Base-by-base conservation (phyloP, 2,797 vertebrate species). In the Loriculus beryllinus region DNA sequence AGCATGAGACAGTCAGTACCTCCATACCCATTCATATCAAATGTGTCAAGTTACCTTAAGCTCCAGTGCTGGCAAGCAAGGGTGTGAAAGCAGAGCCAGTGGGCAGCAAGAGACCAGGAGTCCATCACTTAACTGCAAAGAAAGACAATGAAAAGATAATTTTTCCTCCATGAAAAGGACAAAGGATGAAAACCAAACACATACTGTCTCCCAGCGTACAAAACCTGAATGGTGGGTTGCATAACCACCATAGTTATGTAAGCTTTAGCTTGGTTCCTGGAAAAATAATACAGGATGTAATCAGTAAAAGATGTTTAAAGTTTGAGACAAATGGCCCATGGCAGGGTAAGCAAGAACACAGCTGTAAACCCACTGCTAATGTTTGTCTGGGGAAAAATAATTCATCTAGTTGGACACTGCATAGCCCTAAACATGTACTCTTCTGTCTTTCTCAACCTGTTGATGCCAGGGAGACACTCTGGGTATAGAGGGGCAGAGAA, bases 211-310 rank as follows among this genome's bases (percentile, higher is more conserved):
- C 91, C 72, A 63, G 79, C 54, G 54, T 92, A 89, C 76, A 81
- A 64, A 75, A 68, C 60, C 72, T 81, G 69, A 93, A 88, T 85
- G 37, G 69, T 0, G 3, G 22, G 54, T 96, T 96, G 65, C 59
- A 57, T 83, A 94, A 96, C 22, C 56, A 57, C 33, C 33, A 57
- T 15, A 57, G 17, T 92, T 83, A 78, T 33, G 28, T 68, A 91
- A 97, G 80, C 43, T 65, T 80, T 31, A 47, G 72, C 69, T 91
- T 77, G 60, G 22, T 95, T 95, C 86, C 82, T 25, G 26, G 86
- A 81, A 88, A 90, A 89, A 88, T 93, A 84, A 90, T 65, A 39
- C 71, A 82, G 93, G 90, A 81, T 87, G 54, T 81, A 93, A 93
- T 78, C 4, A 2, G 59, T 49, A 88, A 87, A 91, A 94, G 51